A percentile compares a stretch with the other conserved stretches of the same genome.
These are phyloP conservation scores for Perdita meconis DNA, from an alignment of 2,888 invertebrate genomes.

Conservation along the genomic window DNA sequence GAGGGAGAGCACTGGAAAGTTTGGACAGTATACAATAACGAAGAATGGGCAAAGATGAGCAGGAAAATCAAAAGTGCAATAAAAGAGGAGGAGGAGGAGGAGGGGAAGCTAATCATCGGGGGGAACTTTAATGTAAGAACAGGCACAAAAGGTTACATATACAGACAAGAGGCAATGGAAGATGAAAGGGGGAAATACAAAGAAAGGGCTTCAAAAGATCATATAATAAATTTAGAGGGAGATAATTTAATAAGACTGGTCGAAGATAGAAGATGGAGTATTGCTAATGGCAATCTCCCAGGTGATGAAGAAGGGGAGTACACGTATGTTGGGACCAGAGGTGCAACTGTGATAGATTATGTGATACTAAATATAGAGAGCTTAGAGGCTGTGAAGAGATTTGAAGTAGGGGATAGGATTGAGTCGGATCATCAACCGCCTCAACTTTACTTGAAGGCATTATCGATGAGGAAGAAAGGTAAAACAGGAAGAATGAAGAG, in stretches of 20 bases:
- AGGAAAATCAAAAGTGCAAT: slow-evolving; percentile 11
- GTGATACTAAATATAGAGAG: neutral
- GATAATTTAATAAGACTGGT: slow-evolving; percentile 33
- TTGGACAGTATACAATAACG: slow-evolving; percentile 18
- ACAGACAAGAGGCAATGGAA: slow-evolving; percentile 10
- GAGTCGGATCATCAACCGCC: slow-evolving; percentile 46
- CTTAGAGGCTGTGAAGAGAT: slow-evolving; percentile 16
- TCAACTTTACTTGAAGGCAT: neutral
- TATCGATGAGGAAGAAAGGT: neutral
- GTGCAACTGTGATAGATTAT: too few relatives aligned
- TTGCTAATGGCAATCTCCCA: slow-evolving; percentile 32
- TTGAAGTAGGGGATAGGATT: slow-evolving; percentile 25
- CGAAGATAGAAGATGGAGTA: slow-evolving; percentile 48
- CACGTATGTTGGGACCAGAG: too few relatives aligned
- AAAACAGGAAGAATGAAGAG: slow-evolving; percentile 10
- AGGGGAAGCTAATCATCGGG: slow-evolving; percentile 47
- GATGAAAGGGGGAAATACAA: slow-evolving; percentile 17
- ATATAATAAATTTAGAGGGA: slow-evolving; percentile 11
- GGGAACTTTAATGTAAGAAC: slow-evolving; percentile 44
- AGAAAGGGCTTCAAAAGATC: slow-evolving; percentile 25
- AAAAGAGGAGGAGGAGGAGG: slow-evolving; percentile 4
- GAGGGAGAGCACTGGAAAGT: slow-evolving; percentile 18
- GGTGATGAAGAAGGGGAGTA: neutral
- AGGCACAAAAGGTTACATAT: slow-evolving; percentile 37
- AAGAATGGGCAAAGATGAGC: too few relatives aligned